These are phyloP conservation scores for Geodia barretti DNA, from an alignment of 37 sponge, comb jelly and placozoan genomes.

Conservation along the genomic window DNA sequence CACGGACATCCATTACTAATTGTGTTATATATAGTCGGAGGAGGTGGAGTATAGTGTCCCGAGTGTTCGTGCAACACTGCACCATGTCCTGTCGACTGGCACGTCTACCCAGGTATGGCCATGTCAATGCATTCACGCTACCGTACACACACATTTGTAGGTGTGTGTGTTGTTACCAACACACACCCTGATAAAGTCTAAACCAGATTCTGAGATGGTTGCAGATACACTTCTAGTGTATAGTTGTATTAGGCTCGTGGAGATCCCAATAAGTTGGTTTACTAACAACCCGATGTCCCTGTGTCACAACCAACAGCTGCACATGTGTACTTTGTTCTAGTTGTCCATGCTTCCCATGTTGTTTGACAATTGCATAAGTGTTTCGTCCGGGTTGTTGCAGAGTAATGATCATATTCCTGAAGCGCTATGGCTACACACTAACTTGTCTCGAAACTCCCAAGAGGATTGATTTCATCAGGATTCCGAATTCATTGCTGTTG, in stretches of 20 bases:
- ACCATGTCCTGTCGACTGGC: slow-evolving; percentile 36
- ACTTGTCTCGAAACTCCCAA: slow-evolving; percentile 21
- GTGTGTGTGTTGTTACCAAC: no score
- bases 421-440: slow-evolving; percentile 47
- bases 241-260: no score
- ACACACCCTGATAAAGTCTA: no score
- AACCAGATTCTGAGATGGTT: no score
- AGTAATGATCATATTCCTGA: slow-evolving; percentile 59
- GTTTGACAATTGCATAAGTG: background rate
- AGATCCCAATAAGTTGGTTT: no score
- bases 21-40: slow-evolving; percentile 31
- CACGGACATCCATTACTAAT: background rate
- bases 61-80: slow-evolving; percentile 30
- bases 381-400: slow-evolving; percentile 5
- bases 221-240: no score
- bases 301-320: no score
- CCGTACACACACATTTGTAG: no score
- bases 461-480: slow-evolving; percentile 52
- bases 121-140: background rate
- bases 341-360: background rate
- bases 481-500: slow-evolving; percentile 45
- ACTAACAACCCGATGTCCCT: no score
- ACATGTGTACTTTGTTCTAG: no score
- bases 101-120: slow-evolving; percentile 54
- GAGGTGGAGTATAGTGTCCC: slow-evolving; percentile 62